A percentile compares a stretch with the other conserved stretches of the same genome.
Conservation (phyloP, 2,113 vertebrate species). For the Pygoscelis adeliae region DNA sequence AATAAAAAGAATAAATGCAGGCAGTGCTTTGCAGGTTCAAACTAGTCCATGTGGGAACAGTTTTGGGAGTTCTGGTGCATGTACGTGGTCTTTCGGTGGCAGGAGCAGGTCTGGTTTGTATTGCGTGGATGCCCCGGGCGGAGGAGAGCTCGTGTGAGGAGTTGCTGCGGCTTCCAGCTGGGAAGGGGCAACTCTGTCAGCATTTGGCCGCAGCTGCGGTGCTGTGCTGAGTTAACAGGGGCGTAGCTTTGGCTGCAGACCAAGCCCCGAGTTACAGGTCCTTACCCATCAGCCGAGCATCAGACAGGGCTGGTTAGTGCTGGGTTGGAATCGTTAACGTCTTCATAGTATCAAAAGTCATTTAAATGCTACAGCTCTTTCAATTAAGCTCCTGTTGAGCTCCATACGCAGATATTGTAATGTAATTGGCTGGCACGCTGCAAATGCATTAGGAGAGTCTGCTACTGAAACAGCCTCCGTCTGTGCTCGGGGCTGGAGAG, state of each 20-base stretch:
- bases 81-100: not conserved
- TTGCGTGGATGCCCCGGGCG: not conserved
- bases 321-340: not conserved
- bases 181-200: not conserved
- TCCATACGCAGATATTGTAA: not conserved
- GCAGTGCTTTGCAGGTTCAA: not conserved
- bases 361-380: slow-evolving; percentile 27
- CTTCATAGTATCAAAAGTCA: slow-evolving; percentile 13
- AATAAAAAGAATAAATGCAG: not conserved
- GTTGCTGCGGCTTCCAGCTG: slow-evolving; percentile 8
- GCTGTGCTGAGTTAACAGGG: not conserved
- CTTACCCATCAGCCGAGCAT: not conserved
- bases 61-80: not conserved
- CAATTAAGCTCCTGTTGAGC: slow-evolving; percentile 14
- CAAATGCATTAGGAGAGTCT: not conserved
- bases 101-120: not conserved
- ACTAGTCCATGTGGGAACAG: not conserved
- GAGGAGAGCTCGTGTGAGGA: not conserved
- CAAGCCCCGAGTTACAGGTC: not conserved
- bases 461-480: not conserved
- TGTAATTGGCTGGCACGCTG: slow-evolving; percentile 9
- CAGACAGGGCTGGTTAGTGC: not conserved
- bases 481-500: not conserved
- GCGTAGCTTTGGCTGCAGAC: not conserved
- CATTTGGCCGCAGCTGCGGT: not conserved